These are phyloP conservation scores for Drosophila birchii DNA, from an alignment of 2,888 invertebrate species.

Conservation along the genomic window DNA sequence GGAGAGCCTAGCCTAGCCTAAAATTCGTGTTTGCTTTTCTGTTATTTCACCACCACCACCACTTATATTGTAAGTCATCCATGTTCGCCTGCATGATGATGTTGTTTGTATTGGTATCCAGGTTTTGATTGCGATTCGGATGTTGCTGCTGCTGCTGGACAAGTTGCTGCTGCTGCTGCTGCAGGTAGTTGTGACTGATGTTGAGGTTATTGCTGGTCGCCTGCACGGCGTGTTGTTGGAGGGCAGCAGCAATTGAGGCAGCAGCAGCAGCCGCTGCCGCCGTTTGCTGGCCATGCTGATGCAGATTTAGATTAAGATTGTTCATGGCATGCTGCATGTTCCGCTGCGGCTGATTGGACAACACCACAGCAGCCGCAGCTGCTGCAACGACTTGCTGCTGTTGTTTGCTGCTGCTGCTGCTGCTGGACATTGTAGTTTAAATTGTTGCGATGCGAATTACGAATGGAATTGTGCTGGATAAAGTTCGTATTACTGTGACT, in stretches of 20 bases:
- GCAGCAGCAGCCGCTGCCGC: constrained; percentile 82
- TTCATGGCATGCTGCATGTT: constrained; percentile 77
- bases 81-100: constrained; percentile 84
- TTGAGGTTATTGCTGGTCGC: constrained; percentile 70
- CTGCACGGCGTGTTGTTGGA: constrained; percentile 56
- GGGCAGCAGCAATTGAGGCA: constrained; percentile 71
- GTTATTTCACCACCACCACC: constrained; percentile 83
- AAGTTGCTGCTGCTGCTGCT: constrained; percentile 49
- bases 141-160: constrained; percentile 57
- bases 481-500: constrained; percentile 66
- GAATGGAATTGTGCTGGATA: constrained; percentile 83
- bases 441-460: constrained; percentile 83
- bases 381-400: constrained; percentile 76
- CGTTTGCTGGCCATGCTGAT: constrained; percentile 71
- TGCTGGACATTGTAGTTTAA: constrained; percentile 81
- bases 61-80: constrained; percentile 84
- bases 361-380: constrained; percentile 81
- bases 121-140: constrained; percentile 76
- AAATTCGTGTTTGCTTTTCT: constrained; percentile 36
- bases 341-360: constrained; percentile 76
- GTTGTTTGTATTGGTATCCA: constrained; percentile 78
- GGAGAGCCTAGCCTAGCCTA: constrained; percentile 59
- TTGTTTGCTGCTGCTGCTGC: constrained; percentile 75
- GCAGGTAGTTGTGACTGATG: constrained; percentile 74
- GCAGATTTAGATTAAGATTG: constrained; percentile 81